Conservation (phyloP, 2,888 invertebrate species). For the Atethmia centrago region DNA sequence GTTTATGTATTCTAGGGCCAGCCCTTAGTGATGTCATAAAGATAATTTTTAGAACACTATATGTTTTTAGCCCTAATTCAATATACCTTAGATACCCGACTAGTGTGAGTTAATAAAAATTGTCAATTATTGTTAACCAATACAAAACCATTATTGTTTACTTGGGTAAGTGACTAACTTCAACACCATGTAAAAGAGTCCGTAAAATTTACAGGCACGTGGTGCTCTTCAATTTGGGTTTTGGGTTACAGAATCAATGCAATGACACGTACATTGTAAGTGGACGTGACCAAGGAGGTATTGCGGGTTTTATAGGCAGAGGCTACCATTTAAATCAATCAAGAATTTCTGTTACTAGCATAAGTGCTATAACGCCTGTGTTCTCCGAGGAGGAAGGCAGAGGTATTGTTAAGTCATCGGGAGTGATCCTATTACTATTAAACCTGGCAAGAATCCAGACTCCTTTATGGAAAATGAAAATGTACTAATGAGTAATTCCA, state of each 20-base stretch:
- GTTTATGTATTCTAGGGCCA: not conserved
- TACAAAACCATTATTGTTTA: too few relatives aligned
- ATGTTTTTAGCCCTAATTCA: not conserved
- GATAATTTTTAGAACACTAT: not conserved
- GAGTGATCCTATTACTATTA: too few relatives aligned
- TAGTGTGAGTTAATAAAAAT: not conserved
- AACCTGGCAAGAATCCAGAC: not conserved
- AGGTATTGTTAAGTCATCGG: not conserved
- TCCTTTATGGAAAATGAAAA: not conserved
- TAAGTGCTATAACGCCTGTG: not conserved
- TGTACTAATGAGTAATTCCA: too few relatives aligned
- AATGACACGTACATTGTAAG: conserved; percentile 16
- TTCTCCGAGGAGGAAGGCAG: not conserved
- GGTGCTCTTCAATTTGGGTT: not conserved
- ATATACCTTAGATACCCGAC: not conserved
- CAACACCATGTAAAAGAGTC: not conserved
- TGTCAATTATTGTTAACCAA: too few relatives aligned
- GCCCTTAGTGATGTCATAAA: not conserved
- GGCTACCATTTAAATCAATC: not conserved
- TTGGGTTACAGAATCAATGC: conserved; percentile 12
- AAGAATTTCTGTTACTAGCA: not conserved
- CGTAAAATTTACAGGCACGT: not conserved
- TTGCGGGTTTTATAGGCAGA: not conserved
- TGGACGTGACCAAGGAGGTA: conserved; percentile 16
- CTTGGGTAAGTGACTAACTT: not conserved